phyloP scores from a whole-genome alignment of 2,888 invertebrate genomes.

The Muschampia plurimacula region DNA sequence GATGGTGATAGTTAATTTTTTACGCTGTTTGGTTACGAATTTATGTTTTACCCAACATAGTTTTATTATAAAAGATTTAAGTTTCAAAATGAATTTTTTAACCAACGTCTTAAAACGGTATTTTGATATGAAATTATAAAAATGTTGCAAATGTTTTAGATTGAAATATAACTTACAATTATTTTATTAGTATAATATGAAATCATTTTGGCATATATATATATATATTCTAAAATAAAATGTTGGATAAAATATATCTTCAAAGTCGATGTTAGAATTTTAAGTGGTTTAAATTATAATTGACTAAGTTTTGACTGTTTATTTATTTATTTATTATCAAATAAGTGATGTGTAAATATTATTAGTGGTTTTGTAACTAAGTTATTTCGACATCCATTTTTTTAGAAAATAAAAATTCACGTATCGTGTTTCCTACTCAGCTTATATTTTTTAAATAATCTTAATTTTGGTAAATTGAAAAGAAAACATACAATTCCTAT shows the following conservation, averaged over 20 bases:
- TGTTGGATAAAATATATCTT: constrained; percentile 11
- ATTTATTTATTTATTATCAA: constrained; percentile 78
- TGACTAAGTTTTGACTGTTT: constrained; percentile 66
- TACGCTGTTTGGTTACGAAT: constrained; percentile 12
- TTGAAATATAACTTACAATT: neutral
- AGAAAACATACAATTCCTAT: too few relatives aligned
- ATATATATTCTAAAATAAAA: neutral
- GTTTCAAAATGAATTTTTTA: neutral
- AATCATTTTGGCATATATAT: neutral
- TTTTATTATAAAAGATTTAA: neutral
- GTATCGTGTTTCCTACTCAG: neutral
- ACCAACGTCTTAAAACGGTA: neutral
- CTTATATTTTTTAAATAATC: too few relatives aligned
- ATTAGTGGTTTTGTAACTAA: constrained; percentile 64
- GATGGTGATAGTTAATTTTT: constrained; percentile 25
- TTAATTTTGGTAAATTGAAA: neutral
- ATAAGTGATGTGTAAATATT: constrained; percentile 71
- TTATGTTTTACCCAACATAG: constrained; percentile 9
- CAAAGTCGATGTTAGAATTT: constrained; percentile 28
- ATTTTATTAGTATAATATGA: neutral
- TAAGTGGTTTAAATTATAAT: constrained; percentile 55
- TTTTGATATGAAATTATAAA: too few relatives aligned
- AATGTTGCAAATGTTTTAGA: too few relatives aligned
- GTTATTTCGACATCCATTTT: constrained; percentile 40
- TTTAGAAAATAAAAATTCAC: neutral